A percentile compares a stretch with the other conserved stretches of the same genome.
Evolutionary conservation across 2,888 invertebrate species (phyloP).

Genomic region (Folsomia candida): DNA sequence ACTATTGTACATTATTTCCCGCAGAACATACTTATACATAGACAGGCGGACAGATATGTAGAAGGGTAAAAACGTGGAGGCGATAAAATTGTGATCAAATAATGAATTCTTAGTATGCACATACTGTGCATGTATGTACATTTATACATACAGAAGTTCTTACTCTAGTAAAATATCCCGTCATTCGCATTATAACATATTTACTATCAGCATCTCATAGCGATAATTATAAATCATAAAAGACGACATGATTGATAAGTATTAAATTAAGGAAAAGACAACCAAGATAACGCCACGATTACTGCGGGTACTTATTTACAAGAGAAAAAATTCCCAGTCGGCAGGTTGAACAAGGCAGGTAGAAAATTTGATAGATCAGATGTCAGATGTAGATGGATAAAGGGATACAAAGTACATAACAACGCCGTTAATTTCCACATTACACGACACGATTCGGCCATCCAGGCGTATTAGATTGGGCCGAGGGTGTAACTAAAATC

Average conservation of each 20-base stretch:
- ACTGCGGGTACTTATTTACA: too few species aligned
- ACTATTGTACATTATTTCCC: too few species aligned
- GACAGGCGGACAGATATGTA: too few species aligned
- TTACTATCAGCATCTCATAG: neutral
- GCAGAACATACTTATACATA: too few species aligned
- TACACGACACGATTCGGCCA: neutral
- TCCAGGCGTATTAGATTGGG: neutral
- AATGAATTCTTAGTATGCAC: neutral
- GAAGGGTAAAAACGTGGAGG: too few species aligned
- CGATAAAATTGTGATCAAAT: too few species aligned
- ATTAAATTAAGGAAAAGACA: slow-evolving; percentile 2
- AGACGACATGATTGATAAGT: slow-evolving; percentile 5
- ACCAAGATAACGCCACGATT: slow-evolving; percentile 1
- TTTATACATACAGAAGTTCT: too few species aligned
- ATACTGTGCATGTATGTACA: neutral
- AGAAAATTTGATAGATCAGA: neutral
- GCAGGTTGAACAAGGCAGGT: neutral
- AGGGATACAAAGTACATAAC: slow-evolving; percentile 3
- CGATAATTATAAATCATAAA: slow-evolving; percentile 5
- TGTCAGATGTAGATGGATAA: slow-evolving; percentile 6
- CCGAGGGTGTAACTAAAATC: neutral
- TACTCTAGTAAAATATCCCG: neutral
- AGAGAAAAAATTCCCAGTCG: neutral
- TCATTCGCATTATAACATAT: too few species aligned
- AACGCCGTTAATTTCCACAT: slow-evolving; percentile 2